Evolutionary conservation across 2,888 invertebrate species (phyloP), one percentile per base, ranked within the genome.

Genomic region (Drosophila affinis): DNA sequence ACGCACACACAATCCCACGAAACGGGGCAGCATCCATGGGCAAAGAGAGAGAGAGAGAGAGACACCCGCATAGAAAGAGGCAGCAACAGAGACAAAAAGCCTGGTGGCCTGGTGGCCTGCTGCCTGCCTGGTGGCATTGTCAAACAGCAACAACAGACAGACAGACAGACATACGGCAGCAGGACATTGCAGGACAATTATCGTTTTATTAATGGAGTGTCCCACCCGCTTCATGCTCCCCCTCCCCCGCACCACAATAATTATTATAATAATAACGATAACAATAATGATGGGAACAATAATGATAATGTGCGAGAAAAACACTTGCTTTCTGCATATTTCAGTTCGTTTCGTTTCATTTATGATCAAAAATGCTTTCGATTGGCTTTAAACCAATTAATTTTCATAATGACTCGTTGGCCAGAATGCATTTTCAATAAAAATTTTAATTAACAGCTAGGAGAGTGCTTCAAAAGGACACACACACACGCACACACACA

Each of bases 391-490:
- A 67, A 17, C 59, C 77, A 82, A 86, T 83, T 85, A 77, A 82
- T 82, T 78, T 75, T 59, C 67, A 73, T 70, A 68, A 70, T 45
- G 55, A 68, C 39, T 53, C 51, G 45, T 58, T 51, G 12, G 64
- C 54, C 55, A 59, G 65, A 18, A 3, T 10, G 48, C 39, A 62
- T 71, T 74, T 76, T 75, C 39, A 39, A 39, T 71, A 63, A 78
- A 75, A 62, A 62, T 65, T 76, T 75, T 82, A 71, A 82, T 82
- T 80, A 77, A 76, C 77, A 75, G 63, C 68, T 51, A 65, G 53
- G 53, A 45, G 45, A 45, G 32, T 18, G 32, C 29, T 62, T 72
- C 56, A 57, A 48, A 48, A 39, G 39, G 14, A 14, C 39, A 6
- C 2, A 2, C 10, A 32, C 32, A 3, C 10, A 3, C 21, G 3